phyloP scores from a whole-genome alignment of 2,888 invertebrate genomes.

The Nephrotoma appendiculata region DNA sequence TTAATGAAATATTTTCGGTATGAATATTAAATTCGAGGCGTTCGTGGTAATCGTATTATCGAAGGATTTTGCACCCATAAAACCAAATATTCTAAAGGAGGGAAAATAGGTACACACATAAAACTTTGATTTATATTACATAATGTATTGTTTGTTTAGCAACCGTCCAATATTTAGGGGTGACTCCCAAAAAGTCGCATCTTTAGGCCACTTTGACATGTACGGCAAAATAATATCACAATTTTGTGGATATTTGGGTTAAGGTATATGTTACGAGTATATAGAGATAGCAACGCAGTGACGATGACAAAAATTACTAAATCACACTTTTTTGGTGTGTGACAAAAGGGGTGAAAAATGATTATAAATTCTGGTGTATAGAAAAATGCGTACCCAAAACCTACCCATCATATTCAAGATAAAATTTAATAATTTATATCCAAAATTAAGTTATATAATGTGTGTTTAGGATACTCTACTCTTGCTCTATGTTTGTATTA shows the following conservation, averaged over 20 bases:
- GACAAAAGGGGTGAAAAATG: neutral
- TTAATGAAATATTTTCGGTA: neutral
- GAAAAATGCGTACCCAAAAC: neutral
- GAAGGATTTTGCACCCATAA: neutral
- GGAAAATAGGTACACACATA: neutral
- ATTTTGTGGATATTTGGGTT: neutral
- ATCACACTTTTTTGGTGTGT: neutral
- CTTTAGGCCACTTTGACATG: neutral
- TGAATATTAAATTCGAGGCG: neutral
- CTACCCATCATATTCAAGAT: neutral
- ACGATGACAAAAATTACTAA: neutral
- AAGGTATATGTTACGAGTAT: neutral
- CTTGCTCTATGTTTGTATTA: neutral
- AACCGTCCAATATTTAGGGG: neutral
- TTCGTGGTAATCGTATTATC: slow-evolving; percentile 1
- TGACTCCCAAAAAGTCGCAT: neutral
- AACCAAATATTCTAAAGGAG: neutral
- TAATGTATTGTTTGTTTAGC: neutral
- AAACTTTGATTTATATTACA: neutral
- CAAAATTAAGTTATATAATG: neutral
- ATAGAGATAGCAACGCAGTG: neutral
- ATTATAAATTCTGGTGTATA: neutral
- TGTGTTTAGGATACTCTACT: neutral
- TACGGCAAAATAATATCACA: neutral
- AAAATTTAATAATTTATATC: neutral